Base-by-base conservation (phyloP, 2,888 invertebrate genomes). In the Automeris io region DNA sequence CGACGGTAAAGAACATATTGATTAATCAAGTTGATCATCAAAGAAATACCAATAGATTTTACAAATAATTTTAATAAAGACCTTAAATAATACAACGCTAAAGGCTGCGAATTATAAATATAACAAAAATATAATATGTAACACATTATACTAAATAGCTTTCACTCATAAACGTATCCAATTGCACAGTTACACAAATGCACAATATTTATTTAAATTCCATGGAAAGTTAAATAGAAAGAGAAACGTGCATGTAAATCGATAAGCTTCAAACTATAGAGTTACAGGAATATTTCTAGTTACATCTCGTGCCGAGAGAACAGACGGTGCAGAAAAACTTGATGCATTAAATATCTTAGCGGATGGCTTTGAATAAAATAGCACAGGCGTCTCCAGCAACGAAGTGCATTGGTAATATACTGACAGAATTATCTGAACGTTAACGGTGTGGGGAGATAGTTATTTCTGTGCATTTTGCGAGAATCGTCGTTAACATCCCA, bases 401-500 rank as follows among this genome's bases (percentile, higher is more conserved):
- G 79, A 67, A 69, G 70, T 76, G 76, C 81, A 81, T 72, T 74
- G 70, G 72, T 69, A 65, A 54, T 65, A 70, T 71, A 70, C 61
- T 65, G 80, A 82, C 82, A 69, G 75, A 80, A 76, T 79, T 79
- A 79, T 74, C 73, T 57, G 47, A 52, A 56, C 57, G 57, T 57
- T 55, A 60, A 59, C 62, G 49, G 63, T 51, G 75, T 60, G 74
- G 77, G 76, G 71, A 64, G 62, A 49, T 46, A 68, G 72, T 61
- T 85, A 86, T 86, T 83, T 77, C 70, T 70, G 81, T 67, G 66
- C 62, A 59, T 75, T 85, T 83, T 58, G 82, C 82, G 71, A 73
- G 77, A 79, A 77, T 49, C 58, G 63, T 70, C 70, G 66, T 75
- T 70, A 63, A 61, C 64, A 63, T 67, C 54, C n/a, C 57, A 57